phyloP scores from a whole-genome alignment of 1,140 invertebrate species.

The Pogonomyrmex barbatus region DNA sequence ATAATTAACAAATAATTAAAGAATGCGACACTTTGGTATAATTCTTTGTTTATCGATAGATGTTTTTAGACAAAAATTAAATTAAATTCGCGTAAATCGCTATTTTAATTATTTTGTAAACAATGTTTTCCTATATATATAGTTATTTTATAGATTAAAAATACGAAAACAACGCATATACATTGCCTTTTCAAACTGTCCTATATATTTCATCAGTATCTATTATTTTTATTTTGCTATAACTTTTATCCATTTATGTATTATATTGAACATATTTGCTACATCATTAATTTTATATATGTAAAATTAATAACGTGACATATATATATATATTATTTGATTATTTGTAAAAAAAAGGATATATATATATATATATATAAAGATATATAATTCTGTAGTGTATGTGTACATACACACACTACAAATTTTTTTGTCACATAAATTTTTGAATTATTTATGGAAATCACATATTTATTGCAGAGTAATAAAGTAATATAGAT shows the following conservation, averaged over 20 bases:
- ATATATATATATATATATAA: neutral
- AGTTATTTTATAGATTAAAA: slow-evolving; percentile 32
- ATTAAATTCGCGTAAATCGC: slow-evolving; percentile 30
- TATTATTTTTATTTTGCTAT: slow-evolving; percentile 28
- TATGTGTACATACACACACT: neutral
- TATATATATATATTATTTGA: neutral
- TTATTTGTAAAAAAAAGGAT: neutral
- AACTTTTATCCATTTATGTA: slow-evolving; percentile 51
- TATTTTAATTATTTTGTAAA: slow-evolving; percentile 57
- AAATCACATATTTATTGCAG: neutral
- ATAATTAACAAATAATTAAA: slow-evolving; percentile 81
- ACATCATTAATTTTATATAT: slow-evolving; percentile 1
- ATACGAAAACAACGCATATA: slow-evolving; percentile 32
- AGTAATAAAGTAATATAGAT: slow-evolving; percentile 9
- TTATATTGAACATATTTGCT: slow-evolving; percentile 4
- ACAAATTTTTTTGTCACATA: neutral
- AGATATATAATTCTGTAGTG: neutral
- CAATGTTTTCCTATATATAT: slow-evolving; percentile 4
- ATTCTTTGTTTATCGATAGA: slow-evolving; percentile 33
- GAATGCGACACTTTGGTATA: slow-evolving; percentile 60
- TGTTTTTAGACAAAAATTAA: slow-evolving; percentile 28
- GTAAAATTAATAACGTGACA: neutral
- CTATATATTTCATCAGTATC: slow-evolving; percentile 24
- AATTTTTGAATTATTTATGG: slow-evolving; percentile 20
- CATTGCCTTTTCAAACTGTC: slow-evolving; percentile 30